Conservation (phyloP, 2,888 invertebrate species). For the Antheraea assamensis region DNA sequence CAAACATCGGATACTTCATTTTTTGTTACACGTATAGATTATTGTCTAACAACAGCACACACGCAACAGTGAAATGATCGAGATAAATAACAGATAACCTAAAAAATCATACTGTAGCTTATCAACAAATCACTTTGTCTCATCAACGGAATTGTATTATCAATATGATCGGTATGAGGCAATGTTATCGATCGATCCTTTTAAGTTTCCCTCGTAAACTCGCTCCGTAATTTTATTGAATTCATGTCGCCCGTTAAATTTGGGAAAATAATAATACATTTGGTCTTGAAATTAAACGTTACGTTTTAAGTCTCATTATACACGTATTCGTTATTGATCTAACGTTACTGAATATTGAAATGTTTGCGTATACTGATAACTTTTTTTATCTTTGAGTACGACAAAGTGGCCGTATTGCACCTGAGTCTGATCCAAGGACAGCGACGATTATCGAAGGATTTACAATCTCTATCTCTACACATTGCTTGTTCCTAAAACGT, state of each 20-base stretch:
- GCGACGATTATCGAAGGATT: too few species aligned
- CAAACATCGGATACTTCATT: too few species aligned
- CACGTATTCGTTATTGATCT: neutral
- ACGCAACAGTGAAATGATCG: conserved; percentile 10
- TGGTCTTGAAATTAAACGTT: neutral
- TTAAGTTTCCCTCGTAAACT: conserved; percentile 15
- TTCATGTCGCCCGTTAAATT: neutral
- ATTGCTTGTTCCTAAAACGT: too few species aligned
- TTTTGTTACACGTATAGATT: neutral
- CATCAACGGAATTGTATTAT: conserved; percentile 22
- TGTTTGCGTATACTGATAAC: neutral
- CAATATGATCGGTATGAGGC: conserved; percentile 8
- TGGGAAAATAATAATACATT: neutral
- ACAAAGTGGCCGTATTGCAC: neutral
- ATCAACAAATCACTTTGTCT: conserved; percentile 32
- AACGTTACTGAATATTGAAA: neutral
- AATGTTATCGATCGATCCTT: conserved; percentile 30
- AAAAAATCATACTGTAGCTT: conserved; percentile 28
- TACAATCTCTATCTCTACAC: too few species aligned
- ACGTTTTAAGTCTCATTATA: neutral
- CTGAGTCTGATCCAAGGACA: neutral
- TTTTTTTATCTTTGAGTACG: neutral
- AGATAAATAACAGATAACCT: conserved; percentile 26
- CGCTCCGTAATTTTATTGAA: conserved; percentile 5
- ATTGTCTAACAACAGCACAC: neutral